A percentile compares a stretch with the other conserved stretches of the same genome.
These are phyloP conservation scores for Epistrophella euchroma DNA, from an alignment of 2,888 invertebrate genomes.

Conservation along the genomic window DNA sequence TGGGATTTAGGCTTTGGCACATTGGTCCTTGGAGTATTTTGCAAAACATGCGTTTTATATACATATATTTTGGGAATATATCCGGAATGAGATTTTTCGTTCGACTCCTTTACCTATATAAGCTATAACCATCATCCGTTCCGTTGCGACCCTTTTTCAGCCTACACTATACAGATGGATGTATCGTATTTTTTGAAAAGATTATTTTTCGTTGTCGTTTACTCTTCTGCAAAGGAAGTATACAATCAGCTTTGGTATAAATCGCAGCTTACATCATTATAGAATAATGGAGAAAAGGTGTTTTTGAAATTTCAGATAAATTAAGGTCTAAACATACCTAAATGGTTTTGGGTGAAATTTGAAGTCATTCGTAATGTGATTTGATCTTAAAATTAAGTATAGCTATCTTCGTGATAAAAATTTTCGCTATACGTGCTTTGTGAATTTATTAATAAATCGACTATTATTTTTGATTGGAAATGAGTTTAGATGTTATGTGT, in stretches of 20 bases:
- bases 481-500: background rate
- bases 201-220: constrained; percentile 20
- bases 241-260: constrained; percentile 33
- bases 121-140: constrained; percentile 4
- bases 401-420: constrained; percentile 7
- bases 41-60: constrained; percentile 70
- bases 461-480: constrained; percentile 15
- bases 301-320: constrained; percentile 54
- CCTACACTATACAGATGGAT: constrained; percentile 37
- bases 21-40: constrained; percentile 34
- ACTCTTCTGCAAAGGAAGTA: constrained; percentile 21
- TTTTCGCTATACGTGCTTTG: background rate
- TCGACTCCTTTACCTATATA: constrained; percentile 18
- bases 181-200: constrained; percentile 29
- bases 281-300: background rate
- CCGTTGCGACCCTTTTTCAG: constrained; percentile 5
- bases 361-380: constrained; percentile 57
- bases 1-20: constrained; percentile 11
- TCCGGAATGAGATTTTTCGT: constrained; percentile 48
- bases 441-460: constrained; percentile 19
- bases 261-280: constrained; percentile 57
- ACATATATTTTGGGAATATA: constrained; percentile 36
- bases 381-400: constrained; percentile 37
- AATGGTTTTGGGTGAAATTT: background rate
- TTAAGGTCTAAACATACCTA: constrained; percentile 31